Base-by-base conservation (phyloP, 2,113 vertebrate species). In the Bujurquina vittata region DNA sequence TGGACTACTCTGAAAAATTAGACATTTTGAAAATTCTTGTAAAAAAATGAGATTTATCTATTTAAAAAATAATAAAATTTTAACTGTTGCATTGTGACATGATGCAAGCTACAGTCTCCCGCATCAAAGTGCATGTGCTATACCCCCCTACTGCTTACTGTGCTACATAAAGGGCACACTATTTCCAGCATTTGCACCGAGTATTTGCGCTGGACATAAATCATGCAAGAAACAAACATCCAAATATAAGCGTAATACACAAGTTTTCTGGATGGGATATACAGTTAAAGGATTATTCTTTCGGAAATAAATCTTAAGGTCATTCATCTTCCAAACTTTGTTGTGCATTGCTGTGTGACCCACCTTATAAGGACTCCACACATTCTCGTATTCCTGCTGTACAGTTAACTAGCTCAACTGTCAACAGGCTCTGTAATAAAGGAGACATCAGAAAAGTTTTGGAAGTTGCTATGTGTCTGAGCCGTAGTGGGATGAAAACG, bases 91-190 rank as follows among this genome's bases (percentile, higher is more conserved):
- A 55, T 35, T 75, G 54, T 59, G 52, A 79, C 74, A 35, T 14
- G 46, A 59, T 55, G 31, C 37, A 75, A 56, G 29, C 61, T 63
- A 20, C 67, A 60, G 35, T 35, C 59, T 18, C 49, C 77, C 67
- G 57, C 52, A 74, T 60, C 11, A 60, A 80, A 77, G 17, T 55
- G 63, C 37, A 81, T 62, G 20, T 33, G 37, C 29, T 74, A 17
- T 62, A 56, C 35, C 54, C 31, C 33, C 61, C 62, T 31, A 72
- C 61, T n/a, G 67, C 35, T 77, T 40, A 31, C 57, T 59, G n/a
- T 65, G 69, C 52, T 49, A 49, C 73, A 62, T 86, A 84, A 89
- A 86, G 60, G 73, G 57, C 58, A 80, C 35, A 52, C 37, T 67
- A 56, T 26, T 35, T 75, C 49, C 60, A 75, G 43, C 26, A 73